Conservation (phyloP, 2,113 vertebrate species). For the Nematolebias whitei region DNA sequence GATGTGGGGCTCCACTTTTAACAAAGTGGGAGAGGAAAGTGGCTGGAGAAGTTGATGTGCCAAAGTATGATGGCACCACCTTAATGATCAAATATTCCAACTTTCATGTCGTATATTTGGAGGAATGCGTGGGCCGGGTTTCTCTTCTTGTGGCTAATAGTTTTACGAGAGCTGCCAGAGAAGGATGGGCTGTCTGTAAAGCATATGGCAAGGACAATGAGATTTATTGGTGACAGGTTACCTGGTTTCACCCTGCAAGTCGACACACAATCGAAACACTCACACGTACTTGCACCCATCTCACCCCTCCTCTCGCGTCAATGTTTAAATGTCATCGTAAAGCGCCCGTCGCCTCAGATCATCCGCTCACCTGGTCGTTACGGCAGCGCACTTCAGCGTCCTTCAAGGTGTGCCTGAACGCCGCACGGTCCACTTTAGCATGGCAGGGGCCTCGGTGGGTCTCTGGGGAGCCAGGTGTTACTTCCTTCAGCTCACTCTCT, state of each 20-base stretch:
- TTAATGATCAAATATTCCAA: slow-evolving; percentile 53
- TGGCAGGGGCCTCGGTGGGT: slow-evolving; percentile 34
- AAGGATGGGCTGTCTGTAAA: slow-evolving; percentile 62
- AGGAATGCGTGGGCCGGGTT: slow-evolving; percentile 55
- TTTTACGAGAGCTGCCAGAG: slow-evolving; percentile 58
- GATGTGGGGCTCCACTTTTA: slow-evolving; percentile 77
- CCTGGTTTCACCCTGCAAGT: slow-evolving; percentile 64
- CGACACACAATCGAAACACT: slow-evolving; percentile 54
- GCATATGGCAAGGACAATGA: slow-evolving; percentile 54
- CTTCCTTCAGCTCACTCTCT: slow-evolving; percentile 62
- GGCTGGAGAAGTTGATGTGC: slow-evolving; percentile 52
- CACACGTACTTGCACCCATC: slow-evolving; percentile 5
- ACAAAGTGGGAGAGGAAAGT: slow-evolving; percentile 61
- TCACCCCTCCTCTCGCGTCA: slow-evolving; percentile 44
- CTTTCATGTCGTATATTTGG: slow-evolving; percentile 53
- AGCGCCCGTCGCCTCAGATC: slow-evolving; percentile 55
- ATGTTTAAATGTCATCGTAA: slow-evolving; percentile 43
- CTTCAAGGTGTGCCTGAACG: slow-evolving; percentile 28
- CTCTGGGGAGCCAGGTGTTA: slow-evolving; percentile 73
- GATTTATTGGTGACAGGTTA: slow-evolving; percentile 68
- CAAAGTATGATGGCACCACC: slow-evolving; percentile 42
- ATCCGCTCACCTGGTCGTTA: slow-evolving; percentile 55
- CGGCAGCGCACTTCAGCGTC: slow-evolving; percentile 42
- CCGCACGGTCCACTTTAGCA: slow-evolving; percentile 4
- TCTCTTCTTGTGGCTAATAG: slow-evolving; percentile 50